Evolutionary conservation across 2,113 vertebrate genomes (phyloP), one percentile per base, ranked within the genome.

Genomic region (Athene noctua): DNA sequence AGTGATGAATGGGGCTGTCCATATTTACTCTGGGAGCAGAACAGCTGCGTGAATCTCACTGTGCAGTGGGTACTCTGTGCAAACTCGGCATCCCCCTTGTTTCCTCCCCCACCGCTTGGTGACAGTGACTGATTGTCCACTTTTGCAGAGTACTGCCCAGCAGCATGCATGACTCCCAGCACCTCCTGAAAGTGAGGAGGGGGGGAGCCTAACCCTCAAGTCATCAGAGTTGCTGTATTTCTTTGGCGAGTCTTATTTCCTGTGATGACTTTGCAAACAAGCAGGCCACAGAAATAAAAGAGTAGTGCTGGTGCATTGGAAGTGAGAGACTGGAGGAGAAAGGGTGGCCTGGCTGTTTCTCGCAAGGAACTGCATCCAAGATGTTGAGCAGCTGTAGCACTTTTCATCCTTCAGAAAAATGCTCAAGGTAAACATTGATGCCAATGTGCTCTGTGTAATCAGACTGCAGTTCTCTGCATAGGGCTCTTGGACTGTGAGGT

Each of bases 1-100:
- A 26, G 94, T 98, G 98, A 98, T 98, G 96, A 94, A 98, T 98
- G 97, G 95, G 96, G 94, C 97, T 98, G 98, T 98, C 97, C 85
- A 0, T 97, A 67, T 97, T 98, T 98, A 97, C 98, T 96, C 6
- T 97, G 97, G 97, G 97, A 97, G 95, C 22, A 77, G 92, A 97
- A 95, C 92, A 96, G 96, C 98, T 98, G 97, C 74, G 95, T 91
- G 97, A 72, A 97, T 92, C 82, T 55, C 96, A 70, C 95, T 52
- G 82, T 26, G 90, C 97, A 83, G 55, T 81, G 89, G 97, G 96
- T 32, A 77, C 94, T 97, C 93, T 91, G 63, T 81, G 97, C 92
- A 97, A 96, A 95, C 78, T 86, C 79, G 80, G 94, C 95, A 68
- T 90, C 92, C 62, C 86, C 66, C 95, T 87, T 75, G 77, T 65